Base-by-base conservation (phyloP, 2,888 invertebrate species). In the Eupithecia insigniata region DNA sequence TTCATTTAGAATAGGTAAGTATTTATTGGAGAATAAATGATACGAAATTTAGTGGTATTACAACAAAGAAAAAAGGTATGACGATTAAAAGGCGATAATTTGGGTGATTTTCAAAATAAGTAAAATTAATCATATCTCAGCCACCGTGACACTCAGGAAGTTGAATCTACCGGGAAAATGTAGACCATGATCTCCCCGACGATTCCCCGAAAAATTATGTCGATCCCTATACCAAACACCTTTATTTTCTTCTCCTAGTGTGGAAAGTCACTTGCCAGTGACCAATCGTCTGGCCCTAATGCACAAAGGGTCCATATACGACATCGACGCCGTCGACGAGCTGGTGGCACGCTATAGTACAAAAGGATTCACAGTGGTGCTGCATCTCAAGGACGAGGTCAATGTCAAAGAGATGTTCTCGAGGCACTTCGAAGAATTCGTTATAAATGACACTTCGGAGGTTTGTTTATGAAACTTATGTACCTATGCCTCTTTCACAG, bases 221-320 rank as follows among this genome's bases (percentile, higher is more conserved):
- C n/a, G n/a, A n/a, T n/a, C n/a, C n/a, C n/a, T n/a, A n/a, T n/a
- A n/a, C n/a, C n/a, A n/a, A n/a, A n/a, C n/a, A n/a, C n/a, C n/a
- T 60, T 8, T 16, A 39, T 22, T 71, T 76, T 61, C 51, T 34
- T 58, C 26, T 73, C 22, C 36, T 81, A 93, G 93, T 68, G 87
- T 92, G 34, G 92, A 93, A 80, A 84, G 84, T 65, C 90, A 90
- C 77, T 78, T 92, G 85, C 91, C 93, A 14, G 80, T 92, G 62
- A 89, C 91, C 0, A 88, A 83, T 74, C 86, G 88, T 0, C 77
- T 93, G 28, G 92, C 87, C 1, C 86, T 93, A 68, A 66, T 93
- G 16, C 72, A 89, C 14, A 88, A 91, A 73, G 93, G 93, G 0
- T 58, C 74, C 18, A 85, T 92, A 32, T 89, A 83, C 79, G 93